These are phyloP conservation scores for Ceratoteleas bidentatus DNA, from an alignment of 1,140 invertebrate genomes.

Conservation along the genomic window DNA sequence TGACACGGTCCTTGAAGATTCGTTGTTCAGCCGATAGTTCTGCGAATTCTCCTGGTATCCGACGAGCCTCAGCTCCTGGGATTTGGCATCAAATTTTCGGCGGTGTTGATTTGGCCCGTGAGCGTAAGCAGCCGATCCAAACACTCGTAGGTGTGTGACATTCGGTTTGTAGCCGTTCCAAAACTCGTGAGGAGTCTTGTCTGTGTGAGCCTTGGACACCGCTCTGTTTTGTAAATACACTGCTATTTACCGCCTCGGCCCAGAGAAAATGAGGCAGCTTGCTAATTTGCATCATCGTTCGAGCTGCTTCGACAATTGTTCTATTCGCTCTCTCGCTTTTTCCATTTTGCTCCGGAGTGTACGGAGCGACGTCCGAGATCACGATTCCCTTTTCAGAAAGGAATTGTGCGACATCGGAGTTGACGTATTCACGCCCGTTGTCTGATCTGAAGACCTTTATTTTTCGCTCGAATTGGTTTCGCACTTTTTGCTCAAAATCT, in stretches of 20 bases:
- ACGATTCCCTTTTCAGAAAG: too few relatives aligned
- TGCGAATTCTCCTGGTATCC: slow-evolving; percentile 7
- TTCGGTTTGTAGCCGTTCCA: slow-evolving; percentile 12
- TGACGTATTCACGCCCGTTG: too few relatives aligned
- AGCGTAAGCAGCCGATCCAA: not conserved
- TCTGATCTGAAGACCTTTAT: too few relatives aligned
- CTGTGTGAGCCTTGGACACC: not conserved
- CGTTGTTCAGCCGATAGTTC: slow-evolving; percentile 15
- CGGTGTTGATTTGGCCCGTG: slow-evolving; percentile 13
- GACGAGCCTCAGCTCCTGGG: not conserved
- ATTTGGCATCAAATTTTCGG: not conserved
- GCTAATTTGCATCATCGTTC: slow-evolving; percentile 31
- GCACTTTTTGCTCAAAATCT: too few relatives aligned
- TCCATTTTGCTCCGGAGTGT: too few relatives aligned
- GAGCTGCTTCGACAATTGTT: slow-evolving; percentile 30
- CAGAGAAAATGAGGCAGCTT: not conserved
- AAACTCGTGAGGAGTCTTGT: slow-evolving; percentile 3
- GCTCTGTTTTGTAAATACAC: slow-evolving; percentile 15
- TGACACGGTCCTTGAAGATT: not conserved
- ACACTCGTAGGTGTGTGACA: slow-evolving; percentile 5
- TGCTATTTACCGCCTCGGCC: slow-evolving; percentile 14
- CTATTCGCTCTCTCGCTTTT: slow-evolving; percentile 76
- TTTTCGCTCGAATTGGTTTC: too few relatives aligned
- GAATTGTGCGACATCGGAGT: too few relatives aligned
- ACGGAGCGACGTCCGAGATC: too few relatives aligned